Conservation (phyloP, 1,140 invertebrate genomes). For the Trichogramma pretiosum region DNA sequence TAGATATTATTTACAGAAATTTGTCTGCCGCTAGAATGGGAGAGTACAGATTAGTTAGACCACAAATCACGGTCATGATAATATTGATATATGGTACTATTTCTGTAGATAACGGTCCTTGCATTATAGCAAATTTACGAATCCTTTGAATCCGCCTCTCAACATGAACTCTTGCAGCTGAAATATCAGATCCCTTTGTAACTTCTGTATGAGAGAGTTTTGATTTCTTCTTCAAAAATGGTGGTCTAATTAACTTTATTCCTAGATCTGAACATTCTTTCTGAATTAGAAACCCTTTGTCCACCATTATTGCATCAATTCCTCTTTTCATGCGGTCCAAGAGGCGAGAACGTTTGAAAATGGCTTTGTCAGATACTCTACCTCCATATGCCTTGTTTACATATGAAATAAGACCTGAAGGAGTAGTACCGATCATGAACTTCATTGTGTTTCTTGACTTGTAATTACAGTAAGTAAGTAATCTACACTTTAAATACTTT, state of each 20-base stretch:
- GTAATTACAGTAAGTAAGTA: conserved; percentile 24
- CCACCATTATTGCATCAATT: conserved; percentile 16
- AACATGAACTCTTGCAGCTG: conserved; percentile 18
- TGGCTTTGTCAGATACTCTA: conserved; percentile 24
- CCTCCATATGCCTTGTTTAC: conserved; percentile 27
- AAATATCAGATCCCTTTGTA: conserved; percentile 25
- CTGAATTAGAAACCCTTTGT: conserved; percentile 22
- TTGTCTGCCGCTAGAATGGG: conserved; percentile 11
- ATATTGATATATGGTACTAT: conserved; percentile 12
- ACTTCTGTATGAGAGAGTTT: conserved; percentile 21
- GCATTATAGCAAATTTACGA: conserved; percentile 26
- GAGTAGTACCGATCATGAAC: conserved; percentile 29
- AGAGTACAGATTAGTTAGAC: conserved; percentile 10
- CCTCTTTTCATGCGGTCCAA: neutral
- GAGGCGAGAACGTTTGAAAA: conserved; percentile 17
- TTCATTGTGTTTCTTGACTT: conserved; percentile 27
- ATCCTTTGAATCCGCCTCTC: conserved; percentile 23
- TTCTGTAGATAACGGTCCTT: conserved; percentile 11
- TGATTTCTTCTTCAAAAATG: conserved; percentile 12
- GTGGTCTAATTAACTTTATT: conserved; percentile 17
- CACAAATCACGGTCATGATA: conserved; percentile 11
- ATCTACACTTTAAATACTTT: conserved; percentile 16
- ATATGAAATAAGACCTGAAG: conserved; percentile 26
- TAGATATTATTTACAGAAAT: conserved; percentile 5
- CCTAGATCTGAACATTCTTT: conserved; percentile 15